phyloP scores from a whole-genome alignment of 2,888 invertebrate genomes.

The Dolichopus griseipennis region DNA sequence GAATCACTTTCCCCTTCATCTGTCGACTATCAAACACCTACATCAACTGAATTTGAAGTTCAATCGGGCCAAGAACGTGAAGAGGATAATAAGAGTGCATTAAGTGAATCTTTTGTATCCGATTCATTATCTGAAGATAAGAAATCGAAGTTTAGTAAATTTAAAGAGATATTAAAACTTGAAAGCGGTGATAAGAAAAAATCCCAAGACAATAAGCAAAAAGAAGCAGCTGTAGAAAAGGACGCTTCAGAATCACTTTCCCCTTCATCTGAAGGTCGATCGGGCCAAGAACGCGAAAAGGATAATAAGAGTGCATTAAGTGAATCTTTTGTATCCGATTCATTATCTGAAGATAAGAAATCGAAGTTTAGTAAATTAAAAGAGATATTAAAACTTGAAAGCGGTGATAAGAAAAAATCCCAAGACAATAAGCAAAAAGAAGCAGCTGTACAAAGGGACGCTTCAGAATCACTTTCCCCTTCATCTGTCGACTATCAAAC shows the following conservation, averaged over 20 bases:
- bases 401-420: conserved; percentile 35
- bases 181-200: conserved; percentile 34
- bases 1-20: too few relatives aligned
- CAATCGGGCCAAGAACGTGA: conserved; percentile 23
- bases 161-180: conserved; percentile 50
- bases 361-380: conserved; percentile 38
- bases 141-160: conserved; percentile 33
- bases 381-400: conserved; percentile 48
- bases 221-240: not conserved
- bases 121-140: conserved; percentile 38
- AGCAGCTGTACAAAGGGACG: not conserved
- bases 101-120: conserved; percentile 34
- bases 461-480: not conserved
- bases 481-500: not conserved
- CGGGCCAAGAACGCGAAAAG: conserved; percentile 25
- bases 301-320: conserved; percentile 32
- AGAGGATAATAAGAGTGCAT: conserved; percentile 28
- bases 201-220: conserved; percentile 29
- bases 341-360: conserved; percentile 34
- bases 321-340: conserved; percentile 35
- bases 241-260: not conserved
- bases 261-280: not conserved
- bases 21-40: not conserved
- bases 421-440: conserved; percentile 25
- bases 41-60: not conserved